phyloP scores from a whole-genome alignment of 2,888 invertebrate genomes.

The Zygogramma bicolorata region DNA sequence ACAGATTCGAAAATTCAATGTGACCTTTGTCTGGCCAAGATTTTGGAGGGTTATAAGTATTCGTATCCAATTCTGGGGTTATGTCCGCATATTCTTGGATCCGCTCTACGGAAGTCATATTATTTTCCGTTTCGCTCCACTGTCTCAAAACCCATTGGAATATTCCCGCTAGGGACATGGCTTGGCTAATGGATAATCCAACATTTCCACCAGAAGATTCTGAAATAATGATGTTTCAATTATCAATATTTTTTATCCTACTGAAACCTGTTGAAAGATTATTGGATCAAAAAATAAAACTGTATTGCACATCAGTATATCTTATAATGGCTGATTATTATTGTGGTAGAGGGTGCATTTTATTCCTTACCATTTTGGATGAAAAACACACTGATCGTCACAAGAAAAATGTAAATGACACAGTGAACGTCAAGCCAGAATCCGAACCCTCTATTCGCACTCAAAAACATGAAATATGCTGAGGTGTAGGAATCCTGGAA shows the following conservation, averaged over 20 bases:
- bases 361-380: not conserved
- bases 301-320: not conserved
- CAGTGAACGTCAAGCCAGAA: slow-evolving; percentile 78
- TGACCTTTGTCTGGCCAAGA: slow-evolving; percentile 81
- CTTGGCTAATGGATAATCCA: slow-evolving; percentile 84
- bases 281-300: not conserved
- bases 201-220: slow-evolving; percentile 78
- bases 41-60: slow-evolving; percentile 73
- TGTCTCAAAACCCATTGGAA: slow-evolving; percentile 79
- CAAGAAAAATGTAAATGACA: slow-evolving; percentile 73
- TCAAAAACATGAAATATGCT: slow-evolving; percentile 76
- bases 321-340: too few relatives aligned
- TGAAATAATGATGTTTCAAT: too few relatives aligned
- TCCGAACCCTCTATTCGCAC: slow-evolving; percentile 77
- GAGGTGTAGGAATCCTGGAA: slow-evolving; percentile 77
- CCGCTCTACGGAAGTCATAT: slow-evolving; percentile 91
- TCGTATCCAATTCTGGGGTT: slow-evolving; percentile 74
- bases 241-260: too few relatives aligned
- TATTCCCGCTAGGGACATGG: slow-evolving; percentile 79
- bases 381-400: slow-evolving; percentile 71
- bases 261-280: too few relatives aligned
- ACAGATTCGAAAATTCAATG: slow-evolving; percentile 76
- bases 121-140: slow-evolving; percentile 87
- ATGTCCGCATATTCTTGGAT: slow-evolving; percentile 83
- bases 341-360: not conserved